phyloP scores from a whole-genome alignment of 2,113 vertebrate genomes.

The Ctenodactylus gundi region DNA sequence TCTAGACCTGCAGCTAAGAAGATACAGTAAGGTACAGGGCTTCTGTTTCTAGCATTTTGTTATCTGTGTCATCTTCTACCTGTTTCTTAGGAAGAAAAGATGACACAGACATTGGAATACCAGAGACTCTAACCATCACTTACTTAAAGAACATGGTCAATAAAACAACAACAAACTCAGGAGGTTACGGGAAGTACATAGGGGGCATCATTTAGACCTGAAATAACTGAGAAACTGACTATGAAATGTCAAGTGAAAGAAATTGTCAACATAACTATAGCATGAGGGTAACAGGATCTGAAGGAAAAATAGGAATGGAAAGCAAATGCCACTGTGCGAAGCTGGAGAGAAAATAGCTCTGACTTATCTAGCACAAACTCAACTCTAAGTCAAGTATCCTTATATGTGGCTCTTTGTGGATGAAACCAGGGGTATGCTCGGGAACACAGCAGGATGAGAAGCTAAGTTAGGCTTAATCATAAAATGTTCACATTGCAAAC shows the following conservation, averaged over 20 bases:
- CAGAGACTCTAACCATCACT: not conserved
- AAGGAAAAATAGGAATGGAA: not conserved
- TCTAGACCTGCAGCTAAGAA: not conserved
- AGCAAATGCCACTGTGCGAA: not conserved
- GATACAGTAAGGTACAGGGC: not conserved
- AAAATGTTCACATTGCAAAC: not conserved
- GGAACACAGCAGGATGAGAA: not conserved
- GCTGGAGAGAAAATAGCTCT: not conserved
- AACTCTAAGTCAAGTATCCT: not conserved
- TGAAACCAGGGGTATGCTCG: not conserved
- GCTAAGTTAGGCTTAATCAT: not conserved
- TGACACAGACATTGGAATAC: not conserved
- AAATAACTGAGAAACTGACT: not conserved
- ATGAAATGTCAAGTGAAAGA: not conserved
- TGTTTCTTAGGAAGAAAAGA: not conserved
- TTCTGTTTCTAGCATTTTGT: not conserved
- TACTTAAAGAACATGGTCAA: not conserved
- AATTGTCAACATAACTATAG: not conserved
- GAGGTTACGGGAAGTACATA: not conserved
- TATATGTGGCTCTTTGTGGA: not conserved
- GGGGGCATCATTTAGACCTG: not conserved
- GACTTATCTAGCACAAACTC: not conserved
- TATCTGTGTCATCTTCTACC: not conserved
- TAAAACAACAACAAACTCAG: not conserved
- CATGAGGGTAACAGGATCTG: not conserved